These are phyloP conservation scores for Girardinus metallicus DNA, from an alignment of 2,797 vertebrate genomes.

Conservation along the genomic window DNA sequence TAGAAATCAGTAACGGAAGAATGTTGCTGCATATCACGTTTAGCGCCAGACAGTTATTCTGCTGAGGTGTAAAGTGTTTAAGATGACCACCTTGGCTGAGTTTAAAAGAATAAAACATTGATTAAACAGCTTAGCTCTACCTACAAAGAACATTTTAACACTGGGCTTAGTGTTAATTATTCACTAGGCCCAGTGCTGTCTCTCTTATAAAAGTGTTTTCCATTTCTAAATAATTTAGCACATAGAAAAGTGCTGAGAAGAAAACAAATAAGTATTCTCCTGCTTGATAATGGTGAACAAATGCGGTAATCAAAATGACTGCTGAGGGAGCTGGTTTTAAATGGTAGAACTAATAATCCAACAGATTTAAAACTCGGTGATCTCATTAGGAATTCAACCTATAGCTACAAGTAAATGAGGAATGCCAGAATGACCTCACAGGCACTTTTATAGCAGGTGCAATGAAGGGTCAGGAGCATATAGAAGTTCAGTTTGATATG, in stretches of 20 bases:
- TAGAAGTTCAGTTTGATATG: conserved; percentile 71
- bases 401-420: conserved; percentile 35
- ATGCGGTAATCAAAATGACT: conserved; percentile 44
- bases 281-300: conserved; percentile 49
- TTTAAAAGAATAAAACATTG: conserved; percentile 35
- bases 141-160: conserved; percentile 28
- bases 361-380: conserved; percentile 18
- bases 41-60: not conserved
- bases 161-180: conserved; percentile 60
- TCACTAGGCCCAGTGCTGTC: conserved; percentile 45
- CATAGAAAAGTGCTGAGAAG: conserved; percentile 42
- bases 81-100: not conserved
- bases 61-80: not conserved
- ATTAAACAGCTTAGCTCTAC: conserved; percentile 48
- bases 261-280: conserved; percentile 47
- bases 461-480: conserved; percentile 48
- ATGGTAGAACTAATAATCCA: conserved; percentile 13
- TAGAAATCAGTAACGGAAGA: conserved; percentile 8
- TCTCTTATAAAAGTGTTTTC: conserved; percentile 35
- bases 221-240: conserved; percentile 66
- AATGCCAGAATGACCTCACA: conserved; percentile 18
- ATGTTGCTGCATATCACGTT: not conserved
- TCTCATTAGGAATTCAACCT: conserved; percentile 32
- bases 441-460: conserved; percentile 49
- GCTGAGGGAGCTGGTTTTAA: conserved; percentile 46